Base-by-base conservation (phyloP, 2,888 invertebrate species). In the Orchestes rusci region DNA sequence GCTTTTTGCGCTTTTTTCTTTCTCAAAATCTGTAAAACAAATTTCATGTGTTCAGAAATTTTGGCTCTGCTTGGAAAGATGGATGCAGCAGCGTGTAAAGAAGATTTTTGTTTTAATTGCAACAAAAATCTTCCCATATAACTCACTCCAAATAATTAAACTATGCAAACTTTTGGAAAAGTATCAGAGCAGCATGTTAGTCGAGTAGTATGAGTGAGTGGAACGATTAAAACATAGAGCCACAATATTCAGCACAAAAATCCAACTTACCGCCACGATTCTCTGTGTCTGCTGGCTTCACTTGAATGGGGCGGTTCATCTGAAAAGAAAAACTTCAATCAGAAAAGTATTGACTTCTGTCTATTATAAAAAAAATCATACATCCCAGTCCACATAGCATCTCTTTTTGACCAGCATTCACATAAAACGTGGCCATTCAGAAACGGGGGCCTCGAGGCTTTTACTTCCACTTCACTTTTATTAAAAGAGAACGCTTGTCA, bases 261-360 rank as follows among this genome's bases (percentile, higher is more conserved):
- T 32, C 19, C n/a, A 35, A 71, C 77, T 84, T 77, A 91, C 90
- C 94, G 86, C 90, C 84, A 82, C 94, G 86, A 79, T 92, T 95
- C 80, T 96, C 95, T 80, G 89, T 93, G 78, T 96, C 96, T 77
- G 95, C 95, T 76, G 95, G 94, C 78, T 97, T 97, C 82, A 97
- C 93, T 84, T 96, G 95, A 80, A 96, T 93, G 77, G 96, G 93
- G 80, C 96, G 92, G 84, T 95, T 96, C 96, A 97, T 97, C 96
- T 97, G 85, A 36, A 89, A 66, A 56, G 51, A 51, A 43, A 42
- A 35, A n/a, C n/a, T n/a, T n/a, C n/a, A n/a, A n/a, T n/a, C n/a
- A n/a, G n/a, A n/a, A n/a, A n/a, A n/a, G n/a, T n/a, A n/a, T n/a
- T n/a, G n/a, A n/a, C n/a, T n/a, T n/a, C n/a, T n/a, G n/a, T n/a